A percentile compares a stretch with the other conserved stretches of the same genome.
phyloP scores from a whole-genome alignment of 2,888 invertebrate species.

The Liopterus haemorrhoidalis region DNA sequence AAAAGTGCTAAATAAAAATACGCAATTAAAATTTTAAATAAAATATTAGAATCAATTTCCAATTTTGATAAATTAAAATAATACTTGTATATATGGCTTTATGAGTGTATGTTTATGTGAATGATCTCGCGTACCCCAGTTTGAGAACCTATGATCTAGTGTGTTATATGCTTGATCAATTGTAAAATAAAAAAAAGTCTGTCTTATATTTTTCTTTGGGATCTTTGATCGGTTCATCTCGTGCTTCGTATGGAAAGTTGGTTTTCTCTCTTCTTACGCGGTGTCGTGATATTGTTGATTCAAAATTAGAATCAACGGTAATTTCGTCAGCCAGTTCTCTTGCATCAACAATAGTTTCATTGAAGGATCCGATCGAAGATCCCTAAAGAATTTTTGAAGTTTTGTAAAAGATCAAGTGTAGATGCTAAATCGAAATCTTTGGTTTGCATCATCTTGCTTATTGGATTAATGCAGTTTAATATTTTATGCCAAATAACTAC shows the following conservation, averaged over 20 bases:
- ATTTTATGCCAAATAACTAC: constrained; percentile 27
- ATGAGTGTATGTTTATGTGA: too few species aligned
- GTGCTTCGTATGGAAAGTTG: constrained; percentile 26
- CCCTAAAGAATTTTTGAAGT: constrained; percentile 30
- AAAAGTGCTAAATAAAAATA: too few species aligned
- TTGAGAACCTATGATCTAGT: too few species aligned
- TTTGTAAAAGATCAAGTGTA: constrained; percentile 30
- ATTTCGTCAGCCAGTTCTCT: constrained; percentile 29
- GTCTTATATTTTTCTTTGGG: constrained; percentile 29
- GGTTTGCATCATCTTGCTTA: constrained; percentile 30
- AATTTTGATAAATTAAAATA: too few species aligned
- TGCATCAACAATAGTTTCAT: constrained; percentile 30
- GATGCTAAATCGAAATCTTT: constrained; percentile 27
- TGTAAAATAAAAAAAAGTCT: constrained; percentile 26
- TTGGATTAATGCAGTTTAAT: constrained; percentile 28
- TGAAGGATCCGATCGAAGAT: constrained; percentile 30
- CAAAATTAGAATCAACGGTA: constrained; percentile 28
- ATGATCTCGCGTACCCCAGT: too few species aligned
- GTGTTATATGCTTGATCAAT: constrained; percentile 27
- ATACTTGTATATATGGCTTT: too few species aligned
- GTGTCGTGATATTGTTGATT: constrained; percentile 24
- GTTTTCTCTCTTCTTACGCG: constrained; percentile 26
- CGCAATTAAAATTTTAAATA: too few species aligned
- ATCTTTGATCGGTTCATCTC: constrained; percentile 27
- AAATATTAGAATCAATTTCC: too few species aligned